Base-by-base conservation (phyloP, 2,113 vertebrate species). In the Vombatus ursinus region DNA sequence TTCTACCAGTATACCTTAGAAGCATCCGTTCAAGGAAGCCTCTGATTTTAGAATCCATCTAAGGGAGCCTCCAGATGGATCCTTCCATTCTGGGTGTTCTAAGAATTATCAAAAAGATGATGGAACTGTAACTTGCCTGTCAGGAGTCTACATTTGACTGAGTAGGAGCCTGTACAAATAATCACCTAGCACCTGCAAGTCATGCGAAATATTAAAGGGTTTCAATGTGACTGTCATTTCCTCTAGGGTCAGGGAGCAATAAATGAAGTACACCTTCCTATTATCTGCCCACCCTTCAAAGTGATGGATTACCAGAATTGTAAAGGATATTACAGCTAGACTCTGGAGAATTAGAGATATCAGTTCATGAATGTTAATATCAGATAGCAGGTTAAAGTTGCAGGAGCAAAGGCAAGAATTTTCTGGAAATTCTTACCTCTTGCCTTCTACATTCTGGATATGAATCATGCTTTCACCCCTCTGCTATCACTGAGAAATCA, bases 221-320 rank as follows among this genome's bases (percentile, higher is more conserved):
- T 97, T 94, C 90, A 93, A 93, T 96, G 95, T 96, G 95, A 97
- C 92, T 97, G 93, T 95, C 96, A 96, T 97, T 97, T 97, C 92
- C 96, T 94, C 94, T 94, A 94, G 95, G 97, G 94, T 89, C 96
- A 98, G 89, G 57, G 94, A 97, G 93, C 52, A 1, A 97, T 97
- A 97, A 98, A 97, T 96, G 96, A 95, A 97, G 97, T 95, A 97
- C 97, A 95, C 90, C 10, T 97, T 95, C 89, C 90, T 97, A 96
- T 97, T 97, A 97, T 95, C 97, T 97, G 90, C 89, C 92, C 93
- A 96, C 94, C 96, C 91, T 97, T 98, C 98, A 96, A 94, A 97
- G 94, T 98, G 97, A 98, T 97, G 89, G 94, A 97, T 98, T 97
- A 96, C 96, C 90, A 95, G 84, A 94, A 96, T n/a, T 90, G 68